Base-by-base conservation (phyloP, 1,140 invertebrate species). In the Halictus rubicundus region DNA sequence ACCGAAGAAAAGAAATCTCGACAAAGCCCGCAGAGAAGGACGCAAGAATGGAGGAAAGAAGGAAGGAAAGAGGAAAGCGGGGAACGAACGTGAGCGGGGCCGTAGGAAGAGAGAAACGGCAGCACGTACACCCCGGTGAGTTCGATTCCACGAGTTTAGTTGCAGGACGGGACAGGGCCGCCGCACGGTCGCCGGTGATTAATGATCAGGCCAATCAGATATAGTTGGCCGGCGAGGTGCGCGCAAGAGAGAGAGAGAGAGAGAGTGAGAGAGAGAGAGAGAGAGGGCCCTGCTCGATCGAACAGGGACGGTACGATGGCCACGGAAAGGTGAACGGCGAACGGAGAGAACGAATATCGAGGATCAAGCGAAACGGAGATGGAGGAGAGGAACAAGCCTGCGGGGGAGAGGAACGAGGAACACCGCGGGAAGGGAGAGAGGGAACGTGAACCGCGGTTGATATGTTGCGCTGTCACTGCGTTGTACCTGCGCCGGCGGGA, bases 401-500 rank as follows among this genome's bases (percentile, higher is more conserved):
- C 27, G 27, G 37, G 37, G 59, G 25, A 12, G 66, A 42, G 23
- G 16, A 6, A 0, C n/a, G 54, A n/a, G 0, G n/a, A n/a, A 12
- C 39, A 78, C 64, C 68, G 14, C 74, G 81, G 68, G 61, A 64
- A 23, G 39, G 49, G n/a, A 27, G 42, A 59, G 49, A 68, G 76
- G 64, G 80, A 80, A 65, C 70, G 77, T 80, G 71, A 82, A 83
- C 81, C 86, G 83, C 82, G 87, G 86, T 90, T 90, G 86, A 91
- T 90, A 90, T 90, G 89, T 90, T 90, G 89, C 88, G 83, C 88
- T 91, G 88, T 91, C 91, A 91, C 88, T 90, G 87, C 81, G 73
- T 84, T 87, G 89, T 91, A 90, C 86, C 87, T 89, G 90, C 86
- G 70, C 82, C 77, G 71, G 80, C 85, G 82, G 84, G 87, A 87